Evolutionary conservation across 2,888 invertebrate genomes (phyloP).

Genomic region (Selenia dentaria): DNA sequence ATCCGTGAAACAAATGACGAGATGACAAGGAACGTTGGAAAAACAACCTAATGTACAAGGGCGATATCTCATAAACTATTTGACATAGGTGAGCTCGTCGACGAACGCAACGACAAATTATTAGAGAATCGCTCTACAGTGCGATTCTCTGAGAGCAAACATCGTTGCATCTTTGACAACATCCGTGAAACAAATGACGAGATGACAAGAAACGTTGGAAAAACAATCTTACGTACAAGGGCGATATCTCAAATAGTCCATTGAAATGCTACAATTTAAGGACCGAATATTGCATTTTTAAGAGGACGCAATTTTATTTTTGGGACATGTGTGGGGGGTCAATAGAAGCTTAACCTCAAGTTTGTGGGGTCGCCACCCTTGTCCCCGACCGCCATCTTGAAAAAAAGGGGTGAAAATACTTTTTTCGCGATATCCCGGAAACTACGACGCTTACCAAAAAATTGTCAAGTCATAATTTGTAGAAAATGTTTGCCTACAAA

Average conservation of each 20-base stretch:
- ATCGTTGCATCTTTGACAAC: too few species aligned
- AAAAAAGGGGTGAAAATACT: conserved; percentile 12
- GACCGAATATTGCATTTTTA: conserved; percentile 11
- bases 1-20: too few species aligned
- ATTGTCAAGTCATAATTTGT: conserved; percentile 2
- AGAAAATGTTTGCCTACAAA: conserved; percentile 19
- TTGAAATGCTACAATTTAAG: conserved; percentile 3
- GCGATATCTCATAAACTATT: too few species aligned
- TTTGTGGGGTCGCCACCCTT: conserved; percentile 2
- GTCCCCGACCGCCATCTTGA: conserved; percentile 5
- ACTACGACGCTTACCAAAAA: conserved; percentile 1
- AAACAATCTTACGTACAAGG: too few species aligned
- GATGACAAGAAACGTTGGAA: too few species aligned
- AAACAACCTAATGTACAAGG: too few species aligned
- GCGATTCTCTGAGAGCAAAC: too few species aligned
- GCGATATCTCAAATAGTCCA: background rate
- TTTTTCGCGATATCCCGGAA: conserved; percentile 10
- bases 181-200: too few species aligned
- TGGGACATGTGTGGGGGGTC: conserved; percentile 12
- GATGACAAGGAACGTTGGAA: too few species aligned
- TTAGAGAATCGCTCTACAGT: too few species aligned
- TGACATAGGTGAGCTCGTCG: too few species aligned
- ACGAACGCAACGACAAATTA: too few species aligned
- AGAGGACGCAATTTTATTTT: conserved; percentile 18
- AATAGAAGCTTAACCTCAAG: conserved; percentile 12